These are phyloP conservation scores for Papilio demoleus DNA, from an alignment of 2,888 invertebrate species.

Conservation along the genomic window DNA sequence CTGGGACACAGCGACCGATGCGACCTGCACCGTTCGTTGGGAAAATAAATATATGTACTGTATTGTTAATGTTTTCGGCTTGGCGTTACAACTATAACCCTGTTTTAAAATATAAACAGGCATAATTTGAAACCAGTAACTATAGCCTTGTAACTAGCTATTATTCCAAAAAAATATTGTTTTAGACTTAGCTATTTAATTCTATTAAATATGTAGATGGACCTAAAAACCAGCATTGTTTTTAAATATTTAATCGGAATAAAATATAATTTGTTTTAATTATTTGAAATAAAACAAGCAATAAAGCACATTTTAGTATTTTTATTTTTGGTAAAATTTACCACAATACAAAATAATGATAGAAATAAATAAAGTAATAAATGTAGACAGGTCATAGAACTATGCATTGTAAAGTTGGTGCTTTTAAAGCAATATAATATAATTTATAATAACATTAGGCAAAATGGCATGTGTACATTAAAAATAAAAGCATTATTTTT, in stretches of 20 bases:
- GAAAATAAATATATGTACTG: slow-evolving; percentile 94
- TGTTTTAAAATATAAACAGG: slow-evolving; percentile 32
- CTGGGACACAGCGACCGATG: slow-evolving; percentile 92
- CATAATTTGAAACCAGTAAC: background rate
- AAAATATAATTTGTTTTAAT: background rate
- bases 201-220: too few relatives aligned
- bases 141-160: background rate
- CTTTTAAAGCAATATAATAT: slow-evolving; percentile 83
- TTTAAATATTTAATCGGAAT: background rate
- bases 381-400: slow-evolving; percentile 83
- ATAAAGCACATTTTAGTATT: slow-evolving; percentile 83
- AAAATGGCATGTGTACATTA: slow-evolving; percentile 83
- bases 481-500: slow-evolving; percentile 81
- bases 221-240: background rate
- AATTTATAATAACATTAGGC: slow-evolving; percentile 84
- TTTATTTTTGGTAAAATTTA: slow-evolving; percentile 84
- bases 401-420: slow-evolving; percentile 83
- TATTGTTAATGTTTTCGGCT: slow-evolving; percentile 91
- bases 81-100: slow-evolving; percentile 79
- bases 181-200: too few relatives aligned
- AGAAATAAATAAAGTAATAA: slow-evolving; percentile 84
- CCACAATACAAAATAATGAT: slow-evolving; percentile 83
- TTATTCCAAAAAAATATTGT: background rate
- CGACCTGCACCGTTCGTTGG: slow-evolving; percentile 92
- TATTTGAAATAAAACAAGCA: slow-evolving; percentile 65